These are phyloP conservation scores for Eriosoma lanigerum DNA, from an alignment of 1,140 invertebrate species.

Conservation along the genomic window DNA sequence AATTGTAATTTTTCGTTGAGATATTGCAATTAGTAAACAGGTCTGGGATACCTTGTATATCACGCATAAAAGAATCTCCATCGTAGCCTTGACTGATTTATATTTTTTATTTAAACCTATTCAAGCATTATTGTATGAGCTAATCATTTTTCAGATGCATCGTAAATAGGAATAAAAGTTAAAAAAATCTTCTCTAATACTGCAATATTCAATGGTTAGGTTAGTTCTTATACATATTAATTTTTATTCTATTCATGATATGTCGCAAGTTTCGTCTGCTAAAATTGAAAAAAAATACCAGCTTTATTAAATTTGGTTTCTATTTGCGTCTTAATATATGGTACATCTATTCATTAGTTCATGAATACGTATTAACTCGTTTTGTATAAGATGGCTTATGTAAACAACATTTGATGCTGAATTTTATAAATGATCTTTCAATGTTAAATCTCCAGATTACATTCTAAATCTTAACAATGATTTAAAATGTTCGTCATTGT, in stretches of 20 bases:
- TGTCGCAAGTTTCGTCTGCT: not conserved
- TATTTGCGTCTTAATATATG: conserved; percentile 11
- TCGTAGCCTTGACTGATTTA: not conserved
- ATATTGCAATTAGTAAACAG: too few relatives aligned
- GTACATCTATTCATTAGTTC: too few relatives aligned
- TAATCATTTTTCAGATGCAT: conserved; percentile 1
- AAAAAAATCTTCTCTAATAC: not conserved
- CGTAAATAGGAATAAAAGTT: too few relatives aligned
- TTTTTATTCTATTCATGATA: conserved; percentile 20
- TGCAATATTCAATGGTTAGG: conserved; percentile 5
- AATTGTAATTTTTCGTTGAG: too few relatives aligned
- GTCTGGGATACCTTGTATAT: too few relatives aligned
- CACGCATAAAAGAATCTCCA: too few relatives aligned
- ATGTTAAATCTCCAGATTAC: conserved; percentile 8
- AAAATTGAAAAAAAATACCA: conserved; percentile 10
- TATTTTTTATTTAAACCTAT: conserved; percentile 23
- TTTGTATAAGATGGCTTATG: conserved; percentile 12
- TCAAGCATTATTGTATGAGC: not conserved
- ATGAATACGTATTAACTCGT: conserved; percentile 19
- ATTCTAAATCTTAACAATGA: conserved; percentile 29
- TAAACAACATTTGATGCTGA: conserved; percentile 1
- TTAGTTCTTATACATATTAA: not conserved
- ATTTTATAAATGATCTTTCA: conserved; percentile 15
- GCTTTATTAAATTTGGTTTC: not conserved
- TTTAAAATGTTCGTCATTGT: conserved; percentile 18